Percentiles rank a stretch among this genome's conserved stretches.
Evolutionary conservation across 2,113 vertebrate species (phyloP).

Genomic region (Chloropsis cyanopogon): DNA sequence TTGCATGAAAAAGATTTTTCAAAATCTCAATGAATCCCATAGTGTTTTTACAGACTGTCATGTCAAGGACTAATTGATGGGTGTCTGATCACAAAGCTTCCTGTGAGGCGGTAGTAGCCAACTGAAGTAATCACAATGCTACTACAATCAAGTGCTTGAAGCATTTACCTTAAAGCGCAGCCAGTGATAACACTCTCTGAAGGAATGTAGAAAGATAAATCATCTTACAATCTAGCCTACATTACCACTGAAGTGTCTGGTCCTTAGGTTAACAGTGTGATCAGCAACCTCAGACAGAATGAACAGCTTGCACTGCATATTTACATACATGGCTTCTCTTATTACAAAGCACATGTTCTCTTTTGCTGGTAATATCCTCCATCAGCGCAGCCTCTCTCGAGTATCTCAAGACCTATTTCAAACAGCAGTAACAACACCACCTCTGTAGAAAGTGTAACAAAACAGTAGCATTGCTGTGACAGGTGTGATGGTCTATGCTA

Average conservation of each 20-base stretch:
- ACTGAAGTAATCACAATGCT: background rate
- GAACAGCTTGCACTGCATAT: background rate
- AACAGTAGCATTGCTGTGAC: accelerated
- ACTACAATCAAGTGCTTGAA: background rate
- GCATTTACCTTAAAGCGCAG: background rate
- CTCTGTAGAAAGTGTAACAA: background rate
- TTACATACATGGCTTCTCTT: background rate
- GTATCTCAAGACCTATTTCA: background rate
- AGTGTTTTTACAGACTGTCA: background rate
- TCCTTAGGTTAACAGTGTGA: slow-evolving; percentile 16
- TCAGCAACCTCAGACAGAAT: background rate
- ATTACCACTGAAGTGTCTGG: background rate
- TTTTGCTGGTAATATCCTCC: background rate
- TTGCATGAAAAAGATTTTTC: background rate
- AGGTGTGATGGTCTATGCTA: background rate
- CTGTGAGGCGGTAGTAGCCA: background rate
- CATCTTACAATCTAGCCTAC: background rate
- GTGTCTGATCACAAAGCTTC: slow-evolving; percentile 29
- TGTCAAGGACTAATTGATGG: slow-evolving; percentile 9
- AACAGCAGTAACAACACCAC: background rate
- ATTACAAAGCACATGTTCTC: background rate
- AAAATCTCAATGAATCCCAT: background rate
- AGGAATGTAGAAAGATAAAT: slow-evolving; percentile 14
- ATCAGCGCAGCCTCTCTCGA: background rate
- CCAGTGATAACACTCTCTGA: background rate